Evolutionary conservation across 2,113 vertebrate species (phyloP).

Genomic region (Nymphicus hollandicus): DNA sequence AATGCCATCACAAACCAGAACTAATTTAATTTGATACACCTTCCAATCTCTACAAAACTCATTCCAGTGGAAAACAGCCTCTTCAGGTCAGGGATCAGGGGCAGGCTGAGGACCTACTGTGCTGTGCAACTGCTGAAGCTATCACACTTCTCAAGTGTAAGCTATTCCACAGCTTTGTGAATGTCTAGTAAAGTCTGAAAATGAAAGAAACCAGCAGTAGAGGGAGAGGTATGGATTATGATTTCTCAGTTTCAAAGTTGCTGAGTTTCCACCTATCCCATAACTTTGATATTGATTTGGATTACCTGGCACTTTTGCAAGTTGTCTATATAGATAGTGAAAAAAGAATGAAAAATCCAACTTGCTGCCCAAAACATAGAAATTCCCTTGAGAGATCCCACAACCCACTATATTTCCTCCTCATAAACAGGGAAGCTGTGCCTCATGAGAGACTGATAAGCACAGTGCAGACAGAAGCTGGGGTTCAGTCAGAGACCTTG

Average conservation of each 20-base stretch:
- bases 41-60: neutral
- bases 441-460: neutral
- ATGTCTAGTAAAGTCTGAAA: neutral
- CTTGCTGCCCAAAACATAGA: neutral
- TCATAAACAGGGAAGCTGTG: neutral
- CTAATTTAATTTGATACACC: neutral
- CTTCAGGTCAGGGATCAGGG: neutral
- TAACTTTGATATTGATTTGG: neutral
- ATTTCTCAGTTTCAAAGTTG: neutral
- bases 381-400: neutral
- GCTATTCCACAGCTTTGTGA: neutral
- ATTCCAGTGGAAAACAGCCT: neutral
- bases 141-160: neutral
- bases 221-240: neutral
- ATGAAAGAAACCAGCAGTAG: neutral
- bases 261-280: neutral
- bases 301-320: neutral
- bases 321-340: neutral
- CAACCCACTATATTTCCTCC: neutral
- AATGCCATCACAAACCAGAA: neutral
- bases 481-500: neutral
- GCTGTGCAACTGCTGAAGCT: neutral
- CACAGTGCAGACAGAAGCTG: neutral
- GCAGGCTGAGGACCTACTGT: neutral
- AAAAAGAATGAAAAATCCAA: neutral